These are phyloP conservation scores for Caenorhabditis panamensis DNA, from an alignment of 2,888 invertebrate genomes.

Conservation along the genomic window DNA sequence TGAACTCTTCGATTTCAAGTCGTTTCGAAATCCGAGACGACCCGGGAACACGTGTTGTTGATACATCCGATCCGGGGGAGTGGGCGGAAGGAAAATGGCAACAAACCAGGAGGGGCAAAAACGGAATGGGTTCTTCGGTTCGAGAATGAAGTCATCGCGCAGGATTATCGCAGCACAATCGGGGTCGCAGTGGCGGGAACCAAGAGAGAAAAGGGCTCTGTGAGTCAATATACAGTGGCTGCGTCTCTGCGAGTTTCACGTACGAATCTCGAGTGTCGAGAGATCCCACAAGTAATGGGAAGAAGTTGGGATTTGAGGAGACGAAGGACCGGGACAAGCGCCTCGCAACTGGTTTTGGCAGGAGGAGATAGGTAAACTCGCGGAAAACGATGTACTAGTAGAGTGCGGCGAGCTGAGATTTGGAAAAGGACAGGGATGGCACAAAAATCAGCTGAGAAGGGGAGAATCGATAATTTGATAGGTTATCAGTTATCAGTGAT, in stretches of 20 bases:
- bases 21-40: slow-evolving; percentile 9
- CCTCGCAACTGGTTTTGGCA: slow-evolving; percentile 6
- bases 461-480: slow-evolving; percentile 7
- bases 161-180: slow-evolving; percentile 12
- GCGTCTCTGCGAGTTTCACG: slow-evolving; percentile 13
- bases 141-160: slow-evolving; percentile 13
- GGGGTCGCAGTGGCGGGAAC: slow-evolving; percentile 2
- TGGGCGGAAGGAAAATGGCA: slow-evolving; percentile 5
- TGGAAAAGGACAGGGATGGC: background rate
- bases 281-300: slow-evolving; percentile 11
- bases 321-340: background rate
- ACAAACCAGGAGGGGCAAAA: background rate
- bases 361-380: slow-evolving; percentile 12
- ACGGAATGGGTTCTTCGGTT: background rate
- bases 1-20: background rate
- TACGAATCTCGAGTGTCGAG: slow-evolving; percentile 9
- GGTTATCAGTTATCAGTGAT: slow-evolving; percentile 12
- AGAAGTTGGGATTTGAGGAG: slow-evolving; percentile 13
- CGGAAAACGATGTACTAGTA: slow-evolving; percentile 11
- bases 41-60: slow-evolving; percentile 27
- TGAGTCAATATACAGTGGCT: slow-evolving; percentile 32
- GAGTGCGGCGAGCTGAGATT: background rate
- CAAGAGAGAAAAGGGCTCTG: background rate
- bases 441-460: background rate
- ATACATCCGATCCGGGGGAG: slow-evolving; percentile 13